Evolutionary conservation across 2,888 invertebrate genomes (phyloP).

Genomic region (Steinernema hermaphroditum): DNA sequence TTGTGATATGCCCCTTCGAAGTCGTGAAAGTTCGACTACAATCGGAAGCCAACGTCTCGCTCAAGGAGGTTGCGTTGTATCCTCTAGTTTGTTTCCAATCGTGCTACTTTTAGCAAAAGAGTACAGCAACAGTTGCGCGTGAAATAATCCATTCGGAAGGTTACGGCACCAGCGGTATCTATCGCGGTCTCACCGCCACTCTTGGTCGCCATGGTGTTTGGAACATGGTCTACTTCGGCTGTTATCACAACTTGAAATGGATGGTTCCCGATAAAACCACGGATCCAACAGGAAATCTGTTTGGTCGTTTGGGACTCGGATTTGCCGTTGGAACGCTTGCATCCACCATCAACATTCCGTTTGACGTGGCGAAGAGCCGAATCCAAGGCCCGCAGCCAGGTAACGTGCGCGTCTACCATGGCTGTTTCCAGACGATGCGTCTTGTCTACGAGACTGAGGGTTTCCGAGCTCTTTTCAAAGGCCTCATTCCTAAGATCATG

Average conservation of each 20-base stretch:
- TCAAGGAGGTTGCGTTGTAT: constrained; percentile 32
- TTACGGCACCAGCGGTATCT: constrained; percentile 72
- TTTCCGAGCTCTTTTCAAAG: constrained; percentile 85
- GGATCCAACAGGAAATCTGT: constrained; percentile 34
- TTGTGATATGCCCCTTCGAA: constrained; percentile 90
- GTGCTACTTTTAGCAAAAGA: constrained; percentile 68
- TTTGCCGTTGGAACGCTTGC: constrained; percentile 84
- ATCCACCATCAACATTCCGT: constrained; percentile 87
- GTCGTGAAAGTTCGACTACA: constrained; percentile 80
- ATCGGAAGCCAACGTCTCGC: constrained; percentile 52
- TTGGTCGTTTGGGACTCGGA: constrained; percentile 75
- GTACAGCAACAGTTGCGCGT: constrained; percentile 80
- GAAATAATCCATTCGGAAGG: constrained; percentile 79
- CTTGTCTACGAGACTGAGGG: constrained; percentile 86
- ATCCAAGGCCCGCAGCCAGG: constrained; percentile 88
- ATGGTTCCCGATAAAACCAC: constrained; percentile 68
- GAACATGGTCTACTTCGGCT: constrained; percentile 91
- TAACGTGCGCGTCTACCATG: constrained; percentile 77
- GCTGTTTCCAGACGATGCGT: constrained; percentile 76
- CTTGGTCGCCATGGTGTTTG: constrained; percentile 81
- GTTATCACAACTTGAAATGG: constrained; percentile 87
- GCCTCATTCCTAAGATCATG: constrained; percentile 81
- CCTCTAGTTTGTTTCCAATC: constrained; percentile 13
- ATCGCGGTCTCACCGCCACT: constrained; percentile 80
- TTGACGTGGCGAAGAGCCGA: constrained; percentile 91